Base-by-base conservation (phyloP, 1,140 invertebrate genomes). In the Bicyclus anynana region DNA sequence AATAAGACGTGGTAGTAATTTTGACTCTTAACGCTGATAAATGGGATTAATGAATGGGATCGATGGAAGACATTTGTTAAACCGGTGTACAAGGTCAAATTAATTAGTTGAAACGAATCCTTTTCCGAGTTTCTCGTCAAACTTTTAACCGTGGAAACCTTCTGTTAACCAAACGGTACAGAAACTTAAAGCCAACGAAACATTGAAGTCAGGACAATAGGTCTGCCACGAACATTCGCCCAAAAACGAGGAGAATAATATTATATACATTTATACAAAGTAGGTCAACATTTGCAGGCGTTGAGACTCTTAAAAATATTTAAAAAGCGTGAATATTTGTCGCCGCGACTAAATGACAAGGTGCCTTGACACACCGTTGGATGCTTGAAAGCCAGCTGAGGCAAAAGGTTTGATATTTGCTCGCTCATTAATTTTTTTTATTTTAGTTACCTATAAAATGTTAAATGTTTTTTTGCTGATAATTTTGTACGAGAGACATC, bases 261-360 rank as follows among this genome's bases (percentile, higher is more conserved):
- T n/a, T n/a, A n/a, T n/a, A 53, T 7, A 42, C 23, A 47, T 47
- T 29, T 35, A 29, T 29, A 33, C 21, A 54, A 55, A 47, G 18
- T 55, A 14, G 53, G 53, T 55, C 53, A 55, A 23, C 53, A 55
- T 48, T 52, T 21, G 18, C 16, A 29, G 35, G 27, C 40, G 26
- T 13, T 21, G 26, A 55, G 53, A 44, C 16, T 29, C 53, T 55
- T 55, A 48, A 55, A 54, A 55, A 44, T 47, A 47, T 55, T 55
- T 55, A 27, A 55, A 47, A 55, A 48, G 44, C 53, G 53, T 47
- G 42, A 48, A 55, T 23, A 55, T 55, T 55, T 48, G 29, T 20
- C 2, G 42, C 17, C 20, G 26, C 20, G 35, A 48, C 27, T 26
- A 29, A 55, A 48, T 37, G 44, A 37, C 37, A 42, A 53, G 37